These are phyloP conservation scores for Camelus dromedarius DNA, from an alignment of 2,113 vertebrate species.

Conservation along the genomic window DNA sequence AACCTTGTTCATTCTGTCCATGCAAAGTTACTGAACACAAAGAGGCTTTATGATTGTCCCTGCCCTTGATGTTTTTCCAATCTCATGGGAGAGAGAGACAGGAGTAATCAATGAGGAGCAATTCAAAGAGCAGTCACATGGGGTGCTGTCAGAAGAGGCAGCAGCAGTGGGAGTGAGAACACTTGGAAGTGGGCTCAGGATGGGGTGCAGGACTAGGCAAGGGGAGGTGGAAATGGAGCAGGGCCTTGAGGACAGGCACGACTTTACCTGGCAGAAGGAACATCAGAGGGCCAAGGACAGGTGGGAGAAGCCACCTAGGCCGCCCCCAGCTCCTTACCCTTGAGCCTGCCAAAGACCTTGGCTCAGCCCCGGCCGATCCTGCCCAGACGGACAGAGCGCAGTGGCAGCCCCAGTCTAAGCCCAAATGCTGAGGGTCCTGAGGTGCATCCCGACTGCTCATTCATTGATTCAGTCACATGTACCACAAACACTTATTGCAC, in stretches of 20 bases:
- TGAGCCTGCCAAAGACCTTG: not conserved
- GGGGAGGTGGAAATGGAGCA: not conserved
- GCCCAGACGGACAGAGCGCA: not conserved
- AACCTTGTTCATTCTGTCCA: not conserved
- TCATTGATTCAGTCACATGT: not conserved
- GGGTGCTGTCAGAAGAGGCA: not conserved
- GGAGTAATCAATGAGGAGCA: not conserved
- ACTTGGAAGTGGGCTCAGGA: not conserved
- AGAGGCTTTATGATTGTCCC: conserved; percentile 49
- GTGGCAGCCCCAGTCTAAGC: not conserved
- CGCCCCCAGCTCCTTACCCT: not conserved
- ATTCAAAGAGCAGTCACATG: not conserved
- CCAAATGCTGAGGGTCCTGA: not conserved
- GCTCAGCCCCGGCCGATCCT: not conserved
- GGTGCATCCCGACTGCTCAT: not conserved
- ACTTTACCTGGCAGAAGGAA: not conserved
- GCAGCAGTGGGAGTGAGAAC: not conserved
- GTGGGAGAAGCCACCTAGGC: not conserved
- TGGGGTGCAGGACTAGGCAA: not conserved
- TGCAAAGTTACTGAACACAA: not conserved
- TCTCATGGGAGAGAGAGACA: not conserved
- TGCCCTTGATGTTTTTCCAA: conserved; percentile 32
- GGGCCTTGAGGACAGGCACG: not conserved
- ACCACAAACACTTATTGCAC: not conserved
- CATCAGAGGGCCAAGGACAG: not conserved